Conservation (phyloP, 2,113 vertebrate genomes). For the Corydoras maculifer region DNA sequence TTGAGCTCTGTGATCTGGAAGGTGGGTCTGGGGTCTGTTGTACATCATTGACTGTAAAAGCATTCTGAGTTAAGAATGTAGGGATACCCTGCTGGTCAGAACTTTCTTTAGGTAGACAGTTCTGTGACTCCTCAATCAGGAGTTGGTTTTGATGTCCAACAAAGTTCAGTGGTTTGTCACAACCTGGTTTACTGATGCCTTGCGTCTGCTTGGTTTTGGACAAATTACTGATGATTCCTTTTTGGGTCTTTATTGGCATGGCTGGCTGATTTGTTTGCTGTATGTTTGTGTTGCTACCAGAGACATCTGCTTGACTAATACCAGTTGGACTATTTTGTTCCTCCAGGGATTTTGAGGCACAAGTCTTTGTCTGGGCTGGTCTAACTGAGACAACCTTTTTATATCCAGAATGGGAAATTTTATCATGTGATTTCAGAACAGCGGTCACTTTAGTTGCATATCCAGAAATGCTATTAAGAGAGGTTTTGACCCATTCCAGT, state of each 20-base stretch:
- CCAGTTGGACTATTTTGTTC: conserved; percentile 37
- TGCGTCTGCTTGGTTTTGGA: neutral
- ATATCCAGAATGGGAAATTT: conserved; percentile 18
- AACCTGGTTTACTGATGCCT: conserved; percentile 7
- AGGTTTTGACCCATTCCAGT: conserved; percentile 9
- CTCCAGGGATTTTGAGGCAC: conserved; percentile 28
- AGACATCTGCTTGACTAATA: conserved; percentile 11
- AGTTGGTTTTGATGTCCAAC: conserved; percentile 9
- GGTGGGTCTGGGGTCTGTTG: conserved; percentile 14
- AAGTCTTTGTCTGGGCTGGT: conserved; percentile 31
- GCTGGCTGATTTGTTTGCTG: conserved; percentile 25
- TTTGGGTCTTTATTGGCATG: neutral
- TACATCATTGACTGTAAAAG: conserved; percentile 10
- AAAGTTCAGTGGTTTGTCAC: conserved; percentile 19
- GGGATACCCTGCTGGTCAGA: neutral
- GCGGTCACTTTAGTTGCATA: conserved; percentile 27
- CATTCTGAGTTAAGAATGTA: neutral
- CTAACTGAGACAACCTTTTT: conserved; percentile 31
- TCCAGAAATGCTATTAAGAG: conserved; percentile 18
- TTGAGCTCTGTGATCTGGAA: conserved; percentile 26
- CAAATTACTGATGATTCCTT: neutral
- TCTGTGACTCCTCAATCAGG: neutral
- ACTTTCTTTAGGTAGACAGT: conserved; percentile 7
- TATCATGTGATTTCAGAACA: conserved; percentile 45
- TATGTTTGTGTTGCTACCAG: conserved; percentile 21